Conservation (phyloP, 2,113 vertebrate species). For the Numida meleagris region DNA sequence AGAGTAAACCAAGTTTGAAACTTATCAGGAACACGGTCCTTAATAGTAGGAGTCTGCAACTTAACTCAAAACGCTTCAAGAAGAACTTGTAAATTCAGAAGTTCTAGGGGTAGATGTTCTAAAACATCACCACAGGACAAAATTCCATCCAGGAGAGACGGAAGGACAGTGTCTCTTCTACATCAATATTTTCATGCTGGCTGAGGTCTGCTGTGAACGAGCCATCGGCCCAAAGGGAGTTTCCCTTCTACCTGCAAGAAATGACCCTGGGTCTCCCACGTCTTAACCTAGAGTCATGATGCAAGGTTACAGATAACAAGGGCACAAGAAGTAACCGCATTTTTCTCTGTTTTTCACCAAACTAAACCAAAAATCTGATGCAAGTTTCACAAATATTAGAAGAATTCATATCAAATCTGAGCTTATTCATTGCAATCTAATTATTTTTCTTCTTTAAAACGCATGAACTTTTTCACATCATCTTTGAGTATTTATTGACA, state of each 20-base stretch:
- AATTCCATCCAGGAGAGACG: background rate
- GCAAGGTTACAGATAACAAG: background rate
- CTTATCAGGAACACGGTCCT: too few relatives aligned
- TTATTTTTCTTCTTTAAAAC: background rate
- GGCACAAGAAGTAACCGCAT: accelerated
- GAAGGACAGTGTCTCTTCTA: background rate
- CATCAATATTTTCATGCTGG: background rate
- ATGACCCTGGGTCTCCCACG: background rate
- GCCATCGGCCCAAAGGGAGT: background rate
- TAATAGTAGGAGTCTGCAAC: background rate
- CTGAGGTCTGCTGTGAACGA: too few relatives aligned
- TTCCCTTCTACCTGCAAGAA: background rate
- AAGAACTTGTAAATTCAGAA: background rate
- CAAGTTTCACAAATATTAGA: background rate
- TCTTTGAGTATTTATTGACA: background rate
- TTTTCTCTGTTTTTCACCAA: background rate
- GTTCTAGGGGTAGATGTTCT: background rate
- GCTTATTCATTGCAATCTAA: background rate
- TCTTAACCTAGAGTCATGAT: background rate
- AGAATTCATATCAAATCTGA: background rate
- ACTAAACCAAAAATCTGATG: background rate
- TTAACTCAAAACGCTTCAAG: background rate
- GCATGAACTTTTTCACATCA: background rate
- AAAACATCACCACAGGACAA: background rate
- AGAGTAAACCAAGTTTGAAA: background rate